Base-by-base conservation (phyloP, 1,140 invertebrate species). In the Drosophila bifasciata region DNA sequence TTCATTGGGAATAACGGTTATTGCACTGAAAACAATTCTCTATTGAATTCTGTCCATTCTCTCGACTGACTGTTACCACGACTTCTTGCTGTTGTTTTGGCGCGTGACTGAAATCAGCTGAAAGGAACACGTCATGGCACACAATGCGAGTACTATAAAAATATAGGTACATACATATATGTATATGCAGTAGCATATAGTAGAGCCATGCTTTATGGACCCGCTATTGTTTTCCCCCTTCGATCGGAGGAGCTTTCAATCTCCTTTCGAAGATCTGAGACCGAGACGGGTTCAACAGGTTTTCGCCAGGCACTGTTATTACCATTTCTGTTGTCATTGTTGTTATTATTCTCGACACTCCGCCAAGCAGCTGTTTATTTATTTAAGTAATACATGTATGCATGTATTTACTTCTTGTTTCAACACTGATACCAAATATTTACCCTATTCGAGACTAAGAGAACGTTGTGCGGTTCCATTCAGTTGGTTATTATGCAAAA, bases 221-320 rank as follows among this genome's bases (percentile, higher is more conserved):
- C 23, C 23, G 23, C 7, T 25, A 6, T 5, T 25, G 23, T 25
- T 25, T 25, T 25, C 6, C 23, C 23, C 5, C 23, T 25, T 6
- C 23, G 23, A 25, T 6, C 7, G 23, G 41, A 32, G 19, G 64
- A 53, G 45, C 71, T 76, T 69, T 69, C 46, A 69, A 39, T 57
- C 45, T 62, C 60, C 59, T 74, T 74, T 58, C 41, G 25, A 40
- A 40, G 36, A 62, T 73, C 59, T 59, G 45, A 43, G 25, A 17
- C n/a, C 52, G 21, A 16, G 44, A 86, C 80, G 79, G 76, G 81
- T 86, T 76, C 36, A 56, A 86, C 80, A 70, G 77, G 80, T 86
- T 85, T 85, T 46, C 50, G 51, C 63, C 36, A 49, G 60, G 15
- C n/a, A 46, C 17, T 45, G 40, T 51, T 73, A 21, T 45, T 76